Evolutionary conservation across 2,888 invertebrate species (phyloP).

Genomic region (Andrena fulva): DNA sequence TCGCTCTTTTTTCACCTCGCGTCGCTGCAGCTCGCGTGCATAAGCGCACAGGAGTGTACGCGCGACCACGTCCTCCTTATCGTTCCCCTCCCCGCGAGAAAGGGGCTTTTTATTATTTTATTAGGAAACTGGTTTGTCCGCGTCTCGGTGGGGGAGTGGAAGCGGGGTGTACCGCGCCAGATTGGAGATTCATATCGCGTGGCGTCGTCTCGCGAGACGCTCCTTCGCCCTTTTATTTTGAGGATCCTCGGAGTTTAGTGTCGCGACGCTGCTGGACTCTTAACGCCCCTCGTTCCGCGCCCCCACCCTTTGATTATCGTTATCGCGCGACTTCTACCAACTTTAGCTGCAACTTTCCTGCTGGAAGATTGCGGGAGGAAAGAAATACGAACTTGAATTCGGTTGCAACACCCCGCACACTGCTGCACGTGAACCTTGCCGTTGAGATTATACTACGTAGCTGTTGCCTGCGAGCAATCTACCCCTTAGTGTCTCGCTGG

Average conservation of each 20-base stretch:
- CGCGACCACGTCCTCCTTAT: slow-evolving; percentile 41
- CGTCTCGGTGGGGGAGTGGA: slow-evolving; percentile 56
- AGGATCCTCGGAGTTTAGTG: slow-evolving; percentile 8
- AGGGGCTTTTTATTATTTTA: slow-evolving; percentile 78
- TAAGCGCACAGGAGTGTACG: slow-evolving; percentile 28
- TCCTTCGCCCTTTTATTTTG: slow-evolving; percentile 17
- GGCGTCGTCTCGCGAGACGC: slow-evolving; percentile 11
- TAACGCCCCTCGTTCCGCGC: not conserved
- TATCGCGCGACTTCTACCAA: slow-evolving; percentile 21
- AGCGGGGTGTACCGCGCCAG: slow-evolving; percentile 50
- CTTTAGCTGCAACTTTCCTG: slow-evolving; percentile 15
- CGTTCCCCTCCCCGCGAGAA: slow-evolving; percentile 56
- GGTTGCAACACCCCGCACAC: not conserved
- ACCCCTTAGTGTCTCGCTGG: too few relatives aligned
- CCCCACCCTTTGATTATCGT: slow-evolving; percentile 29
- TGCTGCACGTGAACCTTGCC: not conserved
- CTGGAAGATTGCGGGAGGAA: not conserved
- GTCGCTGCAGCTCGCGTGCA: not conserved
- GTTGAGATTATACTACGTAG: not conserved
- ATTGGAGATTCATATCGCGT: slow-evolving; percentile 40
- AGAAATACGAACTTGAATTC: slow-evolving; percentile 12
- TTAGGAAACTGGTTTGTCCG: slow-evolving; percentile 77
- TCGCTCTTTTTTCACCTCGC: slow-evolving; percentile 23
- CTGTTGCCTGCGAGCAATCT: not conserved
- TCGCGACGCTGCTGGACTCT: slow-evolving; percentile 19